These are phyloP conservation scores for Zosterops lateralis DNA, from an alignment of 2,113 vertebrate genomes.

Conservation along the genomic window DNA sequence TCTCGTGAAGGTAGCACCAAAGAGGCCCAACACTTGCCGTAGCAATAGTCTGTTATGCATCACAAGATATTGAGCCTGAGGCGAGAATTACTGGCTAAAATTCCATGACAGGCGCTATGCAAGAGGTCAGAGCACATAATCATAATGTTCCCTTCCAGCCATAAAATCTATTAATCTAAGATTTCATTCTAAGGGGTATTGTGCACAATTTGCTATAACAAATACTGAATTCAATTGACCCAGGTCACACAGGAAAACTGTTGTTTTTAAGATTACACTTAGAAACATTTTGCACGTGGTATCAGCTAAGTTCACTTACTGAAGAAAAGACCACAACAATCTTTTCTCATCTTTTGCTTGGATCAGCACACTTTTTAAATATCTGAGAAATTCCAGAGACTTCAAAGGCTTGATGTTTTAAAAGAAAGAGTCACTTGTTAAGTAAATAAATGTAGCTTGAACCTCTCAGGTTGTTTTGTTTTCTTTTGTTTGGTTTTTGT, in stretches of 20 bases:
- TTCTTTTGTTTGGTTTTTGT: background rate
- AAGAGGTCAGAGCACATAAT: conserved; percentile 43
- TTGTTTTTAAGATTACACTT: background rate
- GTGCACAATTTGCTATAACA: background rate
- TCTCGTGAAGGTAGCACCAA: background rate
- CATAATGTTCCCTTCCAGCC: background rate
- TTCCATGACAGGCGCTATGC: background rate
- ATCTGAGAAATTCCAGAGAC: background rate
- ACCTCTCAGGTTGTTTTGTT: background rate
- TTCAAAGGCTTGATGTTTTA: background rate
- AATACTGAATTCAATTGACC: background rate
- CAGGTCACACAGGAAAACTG: background rate
- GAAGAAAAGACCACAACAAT: background rate
- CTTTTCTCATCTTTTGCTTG: background rate
- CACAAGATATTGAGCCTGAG: background rate
- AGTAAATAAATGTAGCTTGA: background rate
- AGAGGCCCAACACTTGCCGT: background rate
- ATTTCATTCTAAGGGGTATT: background rate
- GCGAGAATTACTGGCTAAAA: conserved; percentile 34
- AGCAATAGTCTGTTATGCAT: background rate
- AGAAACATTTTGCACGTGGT: background rate
- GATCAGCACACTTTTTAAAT: background rate
- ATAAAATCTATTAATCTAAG: conserved; percentile 31
- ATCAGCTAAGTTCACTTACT: background rate
- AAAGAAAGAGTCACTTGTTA: background rate